These are phyloP conservation scores for Mamestra configurata DNA, from an alignment of 1,140 invertebrate species.

Conservation along the genomic window DNA sequence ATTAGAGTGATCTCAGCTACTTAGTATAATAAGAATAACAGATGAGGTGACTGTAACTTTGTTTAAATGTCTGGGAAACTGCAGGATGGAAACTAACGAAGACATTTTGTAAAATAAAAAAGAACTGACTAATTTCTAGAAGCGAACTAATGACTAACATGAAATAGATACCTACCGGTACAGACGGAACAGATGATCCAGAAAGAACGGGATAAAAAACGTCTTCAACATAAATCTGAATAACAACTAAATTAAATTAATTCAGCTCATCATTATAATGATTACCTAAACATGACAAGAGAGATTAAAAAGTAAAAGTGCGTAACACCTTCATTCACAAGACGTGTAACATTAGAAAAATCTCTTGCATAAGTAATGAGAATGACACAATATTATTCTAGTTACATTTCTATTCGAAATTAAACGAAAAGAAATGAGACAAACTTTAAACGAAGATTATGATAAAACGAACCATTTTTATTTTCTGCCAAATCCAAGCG, in stretches of 20 bases:
- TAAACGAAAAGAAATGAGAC: not conserved
- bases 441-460: not conserved
- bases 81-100: not conserved
- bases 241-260: not conserved
- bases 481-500: not conserved
- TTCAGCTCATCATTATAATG: not conserved
- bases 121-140: not conserved
- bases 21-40: conserved; percentile 19
- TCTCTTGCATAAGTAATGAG: not conserved
- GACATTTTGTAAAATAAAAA: not conserved
- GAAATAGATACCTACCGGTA: not conserved
- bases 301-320: conserved; percentile 17
- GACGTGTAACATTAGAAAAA: not conserved
- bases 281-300: conserved; percentile 1
- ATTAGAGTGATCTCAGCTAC: conserved; percentile 32
- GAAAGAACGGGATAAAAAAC: too few species aligned
- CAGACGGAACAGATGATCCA: too few species aligned
- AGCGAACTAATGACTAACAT: not conserved
- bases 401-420: not conserved
- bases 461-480: not conserved
- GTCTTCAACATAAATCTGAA: not conserved
- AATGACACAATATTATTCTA: not conserved
- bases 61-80: not conserved
- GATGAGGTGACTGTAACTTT: not conserved
- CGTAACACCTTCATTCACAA: not conserved